A percentile compares a stretch with the other conserved stretches of the same genome.
Conservation (phyloP, 2,888 invertebrate genomes). For the Pyrocoelia pectoralis region DNA sequence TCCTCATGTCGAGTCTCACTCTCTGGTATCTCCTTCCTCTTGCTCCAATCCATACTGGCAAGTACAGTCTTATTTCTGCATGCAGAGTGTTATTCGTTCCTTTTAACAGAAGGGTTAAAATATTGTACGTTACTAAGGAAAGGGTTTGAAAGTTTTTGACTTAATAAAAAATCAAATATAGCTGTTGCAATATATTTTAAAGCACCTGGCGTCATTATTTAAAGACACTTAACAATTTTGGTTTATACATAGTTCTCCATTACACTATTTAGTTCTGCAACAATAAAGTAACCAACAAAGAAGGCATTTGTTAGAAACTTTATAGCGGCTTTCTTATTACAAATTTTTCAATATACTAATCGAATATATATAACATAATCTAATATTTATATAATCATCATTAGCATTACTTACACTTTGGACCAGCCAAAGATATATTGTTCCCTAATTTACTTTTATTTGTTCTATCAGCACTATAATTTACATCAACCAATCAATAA, state of each 20-base stretch:
- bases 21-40: too few species aligned
- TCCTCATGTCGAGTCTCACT: too few species aligned
- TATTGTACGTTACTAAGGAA: too few species aligned
- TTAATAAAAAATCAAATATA: conserved; percentile 20
- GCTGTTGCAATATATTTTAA: conserved; percentile 24
- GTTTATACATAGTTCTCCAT: background rate
- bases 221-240: conserved; percentile 30
- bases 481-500: background rate
- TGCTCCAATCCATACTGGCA: too few species aligned
- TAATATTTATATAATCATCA: background rate
- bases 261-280: conserved; percentile 12
- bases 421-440: conserved; percentile 41
- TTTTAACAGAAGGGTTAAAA: too few species aligned
- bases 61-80: too few species aligned
- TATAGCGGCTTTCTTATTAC: background rate
- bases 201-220: conserved; percentile 25
- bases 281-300: conserved; percentile 47
- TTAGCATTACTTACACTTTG: conserved; percentile 33
- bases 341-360: background rate
- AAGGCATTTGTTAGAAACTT: conserved; percentile 48
- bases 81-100: too few species aligned
- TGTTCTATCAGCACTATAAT: background rate
- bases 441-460: conserved; percentile 24
- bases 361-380: background rate
- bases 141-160: too few species aligned